Conservation (phyloP, 2,113 vertebrate genomes). For the Coryphaenoides rupestris region DNA sequence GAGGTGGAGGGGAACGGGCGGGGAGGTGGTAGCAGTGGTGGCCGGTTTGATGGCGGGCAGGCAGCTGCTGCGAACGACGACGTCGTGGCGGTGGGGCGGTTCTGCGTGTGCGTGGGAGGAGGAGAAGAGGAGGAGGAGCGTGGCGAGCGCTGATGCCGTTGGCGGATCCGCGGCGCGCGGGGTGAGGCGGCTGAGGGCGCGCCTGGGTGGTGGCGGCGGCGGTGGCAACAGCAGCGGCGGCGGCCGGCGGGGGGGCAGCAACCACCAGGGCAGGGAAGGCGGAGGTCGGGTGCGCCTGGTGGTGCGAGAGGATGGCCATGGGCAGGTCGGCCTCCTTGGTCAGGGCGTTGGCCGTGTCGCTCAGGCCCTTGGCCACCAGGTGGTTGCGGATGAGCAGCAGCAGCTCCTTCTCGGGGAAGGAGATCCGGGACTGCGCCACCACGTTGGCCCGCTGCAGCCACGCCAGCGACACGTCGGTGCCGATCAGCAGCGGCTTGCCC, state of each 20-base stretch:
- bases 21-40: slow-evolving; percentile 63
- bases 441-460: slow-evolving; percentile 93
- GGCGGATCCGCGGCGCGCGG: slow-evolving; percentile 87
- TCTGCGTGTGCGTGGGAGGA: too few species aligned
- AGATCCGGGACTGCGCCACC: slow-evolving; percentile 95
- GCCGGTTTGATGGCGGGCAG: too few species aligned
- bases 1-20: slow-evolving; percentile 69
- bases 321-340: slow-evolving; percentile 95
- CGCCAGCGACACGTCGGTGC: slow-evolving; percentile 92
- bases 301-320: slow-evolving; percentile 85
- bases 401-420: slow-evolving; percentile 95
- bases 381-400: slow-evolving; percentile 94
- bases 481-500: slow-evolving; percentile 90
- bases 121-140: too few species aligned
- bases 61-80: too few species aligned
- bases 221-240: too few species aligned
- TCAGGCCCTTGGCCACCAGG: slow-evolving; percentile 92
- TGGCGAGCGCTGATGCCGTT: slow-evolving; percentile 86
- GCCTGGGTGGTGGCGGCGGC: too few species aligned
- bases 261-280: slow-evolving; percentile 79
- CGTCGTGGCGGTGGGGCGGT: too few species aligned
- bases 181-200: slow-evolving; percentile 83
- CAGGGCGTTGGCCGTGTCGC: slow-evolving; percentile 84
- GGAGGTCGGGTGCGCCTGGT: slow-evolving; percentile 70
- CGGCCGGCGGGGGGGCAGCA: slow-evolving; percentile 62